Base-by-base conservation (phyloP, 2,113 vertebrate species). In the Nannospalax galili region DNA sequence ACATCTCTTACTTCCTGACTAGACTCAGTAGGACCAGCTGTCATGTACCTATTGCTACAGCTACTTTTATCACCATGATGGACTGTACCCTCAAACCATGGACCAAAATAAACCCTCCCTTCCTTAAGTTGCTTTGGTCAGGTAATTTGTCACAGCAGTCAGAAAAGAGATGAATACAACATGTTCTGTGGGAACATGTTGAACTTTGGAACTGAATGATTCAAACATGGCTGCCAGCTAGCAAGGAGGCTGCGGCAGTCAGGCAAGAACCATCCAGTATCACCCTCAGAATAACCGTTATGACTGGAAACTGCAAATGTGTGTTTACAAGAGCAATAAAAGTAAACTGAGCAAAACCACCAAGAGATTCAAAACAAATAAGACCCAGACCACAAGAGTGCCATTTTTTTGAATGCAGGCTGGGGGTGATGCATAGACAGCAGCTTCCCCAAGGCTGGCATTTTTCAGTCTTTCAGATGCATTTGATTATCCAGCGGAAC, bases 251-350 rank as follows among this genome's bases (percentile, higher is more conserved):
- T 48, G 42, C 19, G 1, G 1, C 5, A 17, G 12, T 12, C 9
- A 80, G 30, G 32, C 60, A 56, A 12, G 1, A 4, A 65, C 37
- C 0, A 19, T 19, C 30, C 4, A 17, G 28, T 1, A 1, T 37
- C 32, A 24, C 62, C 28, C 77, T 65, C 16, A 1, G 40, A 92
- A 30, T 26, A 70, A 64, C 58, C 64, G 67, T 14, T 32, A 42
- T 75, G 35, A 89, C 78, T 11, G 69, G 48, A 74, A 74, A 84
- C n/a, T 74, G 35, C 72, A 92, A 92, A 82, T 6, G 48, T 17
- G 4, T 64, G 22, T 93, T 96, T 67, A 80, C 62, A 91, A 75
- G 95, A 93, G 80, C 74, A 52, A 48, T 32, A 72, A 58, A 86
- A 73, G 35, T 28, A 40, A 93, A 64, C 67, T 5, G 32, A 56